These are phyloP conservation scores for Notodonta ziczac DNA, from an alignment of 2,888 invertebrate genomes.

Conservation along the genomic window DNA sequence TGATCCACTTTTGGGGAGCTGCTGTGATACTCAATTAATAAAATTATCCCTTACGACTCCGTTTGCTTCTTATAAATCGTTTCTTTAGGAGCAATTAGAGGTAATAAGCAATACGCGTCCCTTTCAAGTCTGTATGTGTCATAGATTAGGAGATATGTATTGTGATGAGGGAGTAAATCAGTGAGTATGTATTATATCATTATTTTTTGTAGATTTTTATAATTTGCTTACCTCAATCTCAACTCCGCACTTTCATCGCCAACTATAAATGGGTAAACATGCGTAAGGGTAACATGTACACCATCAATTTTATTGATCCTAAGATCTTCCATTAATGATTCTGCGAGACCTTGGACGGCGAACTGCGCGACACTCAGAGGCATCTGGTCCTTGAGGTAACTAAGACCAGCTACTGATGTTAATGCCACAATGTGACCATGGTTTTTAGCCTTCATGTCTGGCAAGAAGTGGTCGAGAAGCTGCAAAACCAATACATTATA, in stretches of 20 bases:
- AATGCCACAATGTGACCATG: constrained; percentile 86
- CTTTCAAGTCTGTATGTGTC: no score
- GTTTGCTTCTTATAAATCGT: no score
- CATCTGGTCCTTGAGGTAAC: constrained; percentile 84
- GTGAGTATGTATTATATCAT: no score
- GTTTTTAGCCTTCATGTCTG: constrained; percentile 84
- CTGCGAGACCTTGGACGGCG: constrained; percentile 87
- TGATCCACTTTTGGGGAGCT: no score
- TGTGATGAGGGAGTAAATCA: no score
- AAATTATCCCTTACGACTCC: no score
- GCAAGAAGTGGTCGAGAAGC: constrained; percentile 85
- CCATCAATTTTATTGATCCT: constrained; percentile 82
- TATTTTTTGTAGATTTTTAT: no score
- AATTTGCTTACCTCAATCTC: constrained; percentile 72
- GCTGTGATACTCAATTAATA: no score
- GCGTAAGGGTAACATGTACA: constrained; percentile 85
- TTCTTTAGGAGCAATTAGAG: no score
- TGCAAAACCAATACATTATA: constrained; percentile 48
- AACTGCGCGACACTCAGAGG: constrained; percentile 87
- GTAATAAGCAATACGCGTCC: no score
- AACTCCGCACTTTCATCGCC: constrained; percentile 82
- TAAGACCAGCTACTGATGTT: constrained; percentile 86
- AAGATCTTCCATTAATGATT: constrained; percentile 86
- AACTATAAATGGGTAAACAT: constrained; percentile 87
- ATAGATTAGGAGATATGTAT: no score